phyloP scores from a whole-genome alignment of 2,113 vertebrate species.

The Cercopithecus mona region DNA sequence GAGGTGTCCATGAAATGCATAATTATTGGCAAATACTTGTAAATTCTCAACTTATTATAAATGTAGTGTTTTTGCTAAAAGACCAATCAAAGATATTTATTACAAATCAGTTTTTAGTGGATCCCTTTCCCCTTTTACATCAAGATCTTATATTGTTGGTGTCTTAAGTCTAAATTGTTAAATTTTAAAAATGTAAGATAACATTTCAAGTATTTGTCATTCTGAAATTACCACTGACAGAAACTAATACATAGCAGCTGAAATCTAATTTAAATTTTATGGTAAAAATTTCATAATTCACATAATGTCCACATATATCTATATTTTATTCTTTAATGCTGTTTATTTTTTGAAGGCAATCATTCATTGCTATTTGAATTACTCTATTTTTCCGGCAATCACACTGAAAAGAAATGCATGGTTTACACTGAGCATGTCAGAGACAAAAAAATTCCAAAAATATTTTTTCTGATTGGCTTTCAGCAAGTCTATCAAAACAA shows the following conservation, averaged over 20 bases:
- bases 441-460: constrained; percentile 79
- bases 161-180: constrained; percentile 29
- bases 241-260: constrained; percentile 66
- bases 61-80: constrained; percentile 91
- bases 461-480: constrained; percentile 91
- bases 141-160: constrained; percentile 51
- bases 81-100: constrained; percentile 86
- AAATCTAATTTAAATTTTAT: constrained; percentile 73
- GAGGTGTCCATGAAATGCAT: constrained; percentile 91
- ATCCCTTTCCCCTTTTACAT: constrained; percentile 66
- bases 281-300: constrained; percentile 42
- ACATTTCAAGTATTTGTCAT: constrained; percentile 70
- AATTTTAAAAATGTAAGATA: constrained; percentile 58
- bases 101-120: constrained; percentile 69
- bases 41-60: constrained; percentile 73
- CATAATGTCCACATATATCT: constrained; percentile 61
- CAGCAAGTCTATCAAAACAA: constrained; percentile 92
- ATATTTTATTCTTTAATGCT: constrained; percentile 63
- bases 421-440: constrained; percentile 81
- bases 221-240: constrained; percentile 62
- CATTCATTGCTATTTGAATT: constrained; percentile 76
- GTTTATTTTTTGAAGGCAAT: constrained; percentile 77
- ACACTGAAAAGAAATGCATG: constrained; percentile 83
- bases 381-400: constrained; percentile 78
- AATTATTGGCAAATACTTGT: constrained; percentile 79